Percentiles rank a stretch among this genome's conserved stretches.
Conservation (phyloP, 2,797 vertebrate species). For the Pelochelys cantorii region DNA sequence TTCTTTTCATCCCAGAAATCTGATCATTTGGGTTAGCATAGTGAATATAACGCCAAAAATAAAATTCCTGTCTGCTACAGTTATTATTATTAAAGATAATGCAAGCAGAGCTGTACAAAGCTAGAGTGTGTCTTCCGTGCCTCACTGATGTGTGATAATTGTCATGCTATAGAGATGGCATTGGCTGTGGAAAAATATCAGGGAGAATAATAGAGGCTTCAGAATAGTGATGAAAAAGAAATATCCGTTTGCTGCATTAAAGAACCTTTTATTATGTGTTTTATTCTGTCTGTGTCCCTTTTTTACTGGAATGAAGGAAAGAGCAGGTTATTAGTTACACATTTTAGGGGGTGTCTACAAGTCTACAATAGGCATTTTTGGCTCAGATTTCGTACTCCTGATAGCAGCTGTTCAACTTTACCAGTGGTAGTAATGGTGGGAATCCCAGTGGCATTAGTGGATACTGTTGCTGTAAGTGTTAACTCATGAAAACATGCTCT, state of each 20-base stretch:
- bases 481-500: background rate
- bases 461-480: background rate
- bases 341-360: background rate
- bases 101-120: slow-evolving; percentile 13
- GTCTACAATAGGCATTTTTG: background rate
- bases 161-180: slow-evolving; percentile 37
- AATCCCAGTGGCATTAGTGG: background rate
- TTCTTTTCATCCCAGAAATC: slow-evolving; percentile 62
- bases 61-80: slow-evolving; percentile 55
- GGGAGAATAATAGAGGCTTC: slow-evolving; percentile 20
- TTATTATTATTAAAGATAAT: slow-evolving; percentile 63
- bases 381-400: background rate
- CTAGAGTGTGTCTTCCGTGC: background rate
- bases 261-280: background rate
- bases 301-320: background rate
- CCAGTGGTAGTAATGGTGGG: background rate
- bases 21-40: slow-evolving; percentile 69
- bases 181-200: background rate
- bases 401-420: background rate
- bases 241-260: slow-evolving; percentile 16
- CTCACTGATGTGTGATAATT: slow-evolving; percentile 36
- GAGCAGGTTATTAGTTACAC: background rate
- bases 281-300: background rate
- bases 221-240: slow-evolving; percentile 9
- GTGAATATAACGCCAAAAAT: slow-evolving; percentile 57